Base-by-base conservation (phyloP, 2,797 vertebrate genomes). In the Potorous gilbertii region DNA sequence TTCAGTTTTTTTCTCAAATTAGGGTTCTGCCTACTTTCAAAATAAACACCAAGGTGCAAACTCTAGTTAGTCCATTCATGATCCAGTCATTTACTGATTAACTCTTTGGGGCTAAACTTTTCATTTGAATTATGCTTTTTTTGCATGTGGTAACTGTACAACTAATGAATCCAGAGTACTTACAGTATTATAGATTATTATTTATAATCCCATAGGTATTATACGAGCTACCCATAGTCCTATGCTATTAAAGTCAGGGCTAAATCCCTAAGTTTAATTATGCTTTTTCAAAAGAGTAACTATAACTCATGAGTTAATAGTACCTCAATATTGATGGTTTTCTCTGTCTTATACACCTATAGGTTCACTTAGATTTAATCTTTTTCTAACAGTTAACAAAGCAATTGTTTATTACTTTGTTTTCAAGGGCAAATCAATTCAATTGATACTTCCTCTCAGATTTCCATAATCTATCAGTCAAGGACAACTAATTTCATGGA, bases 401-500 rank as follows among this genome's bases (percentile, higher is more conserved):
- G 55, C 10, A 90, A 29, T 24, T 50, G 94, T 92, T 92, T 55
- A 29, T 12, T 59, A 81, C 59, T 92, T 95, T 54, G 0, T 96
- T 95, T 96, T 54, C 92, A 91, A 46, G 74, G 40, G 21, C 9
- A 50, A 87, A 50, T 87, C 74, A 87, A 87, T 87, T 46, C 74
- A 87, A 50, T 87, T 1, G n/a, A 24, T 55, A 74, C 55, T 31
- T 40, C 54, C 94, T 16, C 3, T 34, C n/a, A 57, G 0, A 34
- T 1, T 31, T 90, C 90, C 54, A 54, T n/a, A 89, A 87, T 55
- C 29, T 90, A 56, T 95, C 55, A 90, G 40, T 96, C 55, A 54
- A 74, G 87, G 91, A 56, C 54, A 95, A 95, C 21, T 8, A 57
- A 94, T 34, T 91, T 97, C 96, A 96, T 94, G 66, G 34, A 91